Evolutionary conservation across 2,888 invertebrate genomes (phyloP), one percentile per base, ranked within the genome.

Genomic region (Adelphocoris suturalis): DNA sequence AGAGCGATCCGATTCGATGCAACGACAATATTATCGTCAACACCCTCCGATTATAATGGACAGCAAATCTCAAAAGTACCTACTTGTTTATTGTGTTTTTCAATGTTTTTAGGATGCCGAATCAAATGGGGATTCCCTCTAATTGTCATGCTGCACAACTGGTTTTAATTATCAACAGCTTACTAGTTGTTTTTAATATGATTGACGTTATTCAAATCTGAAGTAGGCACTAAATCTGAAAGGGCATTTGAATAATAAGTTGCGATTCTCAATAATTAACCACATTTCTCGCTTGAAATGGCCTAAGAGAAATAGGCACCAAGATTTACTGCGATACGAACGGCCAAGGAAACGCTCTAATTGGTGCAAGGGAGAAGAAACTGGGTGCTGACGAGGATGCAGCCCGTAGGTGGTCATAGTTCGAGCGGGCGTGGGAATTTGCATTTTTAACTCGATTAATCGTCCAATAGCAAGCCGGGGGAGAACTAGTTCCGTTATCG

Each of bases 371-470:
- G 12, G 61, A 9, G 9, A 19, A 61, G 61, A 19, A 61, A 19
- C 68, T 68, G 27, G 19, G 37, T 37, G 37, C 27, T 7, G n/a
- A n/a, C 9, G 19, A 19, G 23, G n/a, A 57, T 68, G 68, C 68
- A 27, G 23, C 68, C 23, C 19, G 68, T 68, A 68, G 68, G 68
- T 68, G 27, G 68, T 68, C 68, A 23, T 68, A 27, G 68, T 68
- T 68, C 68, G 68, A 23, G 16, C 68, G 68, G 68, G 68, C 23
- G 68, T 68, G 68, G 23, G 68, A 68, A 68, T 68, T 68, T 68
- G 68, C 68, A 68, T 68, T 68, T 68, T 27, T 68, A 68, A 68
- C 68, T 68, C 68, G 68, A 68, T 68, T 68, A 68, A 68, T 68
- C 19, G 19, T 23, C 68, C 68, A 68, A 68, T 68, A 68, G 0